Evolutionary conservation across 2,888 invertebrate genomes (phyloP), one percentile per base, ranked within the genome.

Genomic region (Brachylomia viminalis): DNA sequence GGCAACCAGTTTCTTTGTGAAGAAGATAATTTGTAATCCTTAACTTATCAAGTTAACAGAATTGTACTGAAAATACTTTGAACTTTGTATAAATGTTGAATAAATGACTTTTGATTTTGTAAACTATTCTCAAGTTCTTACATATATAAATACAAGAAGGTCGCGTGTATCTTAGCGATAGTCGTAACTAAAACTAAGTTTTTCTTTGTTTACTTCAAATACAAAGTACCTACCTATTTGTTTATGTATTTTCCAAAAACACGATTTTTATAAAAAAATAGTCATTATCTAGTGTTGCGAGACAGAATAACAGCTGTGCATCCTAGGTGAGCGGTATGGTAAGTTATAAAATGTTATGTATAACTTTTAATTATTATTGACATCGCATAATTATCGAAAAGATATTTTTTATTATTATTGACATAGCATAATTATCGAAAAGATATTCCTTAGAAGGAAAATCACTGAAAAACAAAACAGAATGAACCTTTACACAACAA

Each of bases 1-100:
- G 66, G 81, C 81, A 82, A 85, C 85, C 84, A 84, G 75, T 80
- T 68, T 64, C 54, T 71, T 71, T 65, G 45, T 45, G 4, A 11
- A n/a, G 0, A 49, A 56, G 17, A 68, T 80, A 62, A 70, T 80
- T 74, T 74, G 42, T 38, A 54, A 84, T 54, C 52, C 58, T 52
- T 71, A 42, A 4, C 56, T 68, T 52, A 42, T 56, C 30, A 3
- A 61, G 38, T 52, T 30, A 38, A 77, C 33, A 58, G 52, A 72
- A 61, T 77, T 52, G n/a, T 54, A 78, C 38, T 61, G 54, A 27
- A 62, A 77, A 77, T 61, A 79, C 42, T 8, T 17, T 66, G 3
- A 33, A 58, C 3, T 45, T 52, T 11, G n/a, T n/a, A n/a, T n/a
- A n/a, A n/a, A n/a, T n/a, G n/a, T n/a, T n/a, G n/a, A n/a, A n/a